Base-by-base conservation (phyloP, 2,113 vertebrate genomes). In the Hypanus sabinus region DNA sequence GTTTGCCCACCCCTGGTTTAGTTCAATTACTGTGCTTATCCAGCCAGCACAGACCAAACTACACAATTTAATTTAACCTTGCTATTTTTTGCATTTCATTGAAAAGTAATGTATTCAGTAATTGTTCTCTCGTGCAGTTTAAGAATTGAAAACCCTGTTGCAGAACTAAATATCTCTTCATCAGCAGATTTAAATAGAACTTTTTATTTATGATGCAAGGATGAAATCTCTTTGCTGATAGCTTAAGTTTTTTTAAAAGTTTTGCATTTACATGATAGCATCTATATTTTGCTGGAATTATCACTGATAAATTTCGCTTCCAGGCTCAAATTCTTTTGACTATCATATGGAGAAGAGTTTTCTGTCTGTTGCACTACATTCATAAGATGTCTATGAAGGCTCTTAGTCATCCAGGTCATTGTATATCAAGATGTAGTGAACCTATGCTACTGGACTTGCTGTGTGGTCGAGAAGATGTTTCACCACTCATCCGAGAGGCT, bases 1-100 rank as follows among this genome's bases (percentile, higher is more conserved):
- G n/a, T n/a, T n/a, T n/a, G n/a, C n/a, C n/a, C n/a, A n/a, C n/a
- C n/a, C n/a, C n/a, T n/a, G n/a, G 68, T 93, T 93, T 65, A 9
- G 85, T 68, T 90, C 85, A 65, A 90, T 90, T 90, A 90, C n/a
- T 20, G 30, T 27, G 90, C 90, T 93, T 73, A 93, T 46, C 73
- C 90, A 46, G 22, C 65, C 70, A 71, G 65, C 90, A 93, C 90
- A 73, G 68, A 93, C 38, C 22, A 73, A 93, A 46, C 14, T 36
- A 30, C 68, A 46, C 70, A 22, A 24, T 93, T 73, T 93, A 30
- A 38, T 71, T 93, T 73, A 71, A 73, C 90, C 68, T 71, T 46
- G 65, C 3, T 14, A 3, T 38, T 93, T n/a, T 93, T 65, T 65
- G 62, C 30, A 65, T 90, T 90, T 90, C 85, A n/a, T 4, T 90